Evolutionary conservation across 2,797 vertebrate genomes (phyloP).

Genomic region (Hapalemur alaotrensis): DNA sequence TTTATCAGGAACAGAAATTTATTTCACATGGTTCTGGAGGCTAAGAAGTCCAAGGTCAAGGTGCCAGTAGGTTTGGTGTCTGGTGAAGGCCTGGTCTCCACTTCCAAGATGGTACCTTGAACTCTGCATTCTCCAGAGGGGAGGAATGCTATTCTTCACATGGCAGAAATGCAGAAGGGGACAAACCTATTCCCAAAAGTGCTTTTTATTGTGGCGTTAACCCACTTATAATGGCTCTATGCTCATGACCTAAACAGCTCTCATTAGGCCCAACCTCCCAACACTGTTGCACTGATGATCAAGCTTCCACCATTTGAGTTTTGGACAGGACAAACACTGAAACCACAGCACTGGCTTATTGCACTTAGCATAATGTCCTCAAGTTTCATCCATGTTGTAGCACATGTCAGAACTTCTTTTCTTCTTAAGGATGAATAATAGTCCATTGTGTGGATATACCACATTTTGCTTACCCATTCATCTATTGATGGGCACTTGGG

Average conservation of each 20-base stretch:
- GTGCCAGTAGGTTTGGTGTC: neutral
- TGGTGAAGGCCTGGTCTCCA: neutral
- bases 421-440: neutral
- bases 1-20: neutral
- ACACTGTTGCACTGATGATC: neutral
- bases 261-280: neutral
- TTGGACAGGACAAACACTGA: neutral
- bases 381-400: too few species aligned
- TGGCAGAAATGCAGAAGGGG: neutral
- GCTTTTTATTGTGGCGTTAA: neutral
- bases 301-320: neutral
- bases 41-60: neutral
- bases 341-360: neutral
- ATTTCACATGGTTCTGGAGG: neutral
- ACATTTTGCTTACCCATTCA: neutral
- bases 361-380: neutral
- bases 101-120: neutral
- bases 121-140: neutral
- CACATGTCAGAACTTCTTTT: neutral
- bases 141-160: neutral
- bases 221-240: neutral
- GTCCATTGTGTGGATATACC: neutral
- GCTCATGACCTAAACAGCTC: neutral
- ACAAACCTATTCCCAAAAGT: neutral
- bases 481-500: neutral